Base-by-base conservation (phyloP, 2,113 vertebrate genomes). In the Phalacrocorax brasilianus region DNA sequence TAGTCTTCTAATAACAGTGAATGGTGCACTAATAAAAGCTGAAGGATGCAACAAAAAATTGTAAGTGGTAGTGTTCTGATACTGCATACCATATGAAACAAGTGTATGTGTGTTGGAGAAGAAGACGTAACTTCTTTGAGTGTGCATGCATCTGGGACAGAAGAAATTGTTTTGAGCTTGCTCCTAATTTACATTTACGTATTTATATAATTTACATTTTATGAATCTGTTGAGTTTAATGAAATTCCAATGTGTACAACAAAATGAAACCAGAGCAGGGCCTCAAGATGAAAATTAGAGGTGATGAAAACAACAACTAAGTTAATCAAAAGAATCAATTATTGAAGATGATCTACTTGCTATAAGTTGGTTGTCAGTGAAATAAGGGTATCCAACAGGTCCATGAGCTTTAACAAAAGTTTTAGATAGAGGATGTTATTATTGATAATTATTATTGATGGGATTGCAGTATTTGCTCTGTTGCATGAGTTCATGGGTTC, bases 111-210 rank as follows among this genome's bases (percentile, higher is more conserved):
- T 38, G 35, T 79, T 45, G 33, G 14, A 83, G 52, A 65, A 22
- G 14, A 49, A 20, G 12, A 49, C 4, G 1, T 20, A 56, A 45
- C 45, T 62, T 62, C 8, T 6, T 53, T 59, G 45, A 50, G 5
- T 1, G 0, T 30, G 10, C 1, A 27, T 35, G 21, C 4, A 86
- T 33, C 13, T 50, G 14, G 4, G 8, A 55, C 14, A 67, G 21
- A 47, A 85, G 5, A 79, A 52, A 35, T 26, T 6, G 49, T 67
- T 84, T 67, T 59, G 18, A 53, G 33, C 13, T 75, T 80, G 15
- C 2, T 80, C 35, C 19, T 82, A 12, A 55, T 52, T 26, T 74
- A 22, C n/a, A 17, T 28, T 49, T 45, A 45, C 18, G 44, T 17
- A 45, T 45, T 45, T 45, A 45, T 17, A 45, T 45, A 45, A 45